Percentiles rank a stretch among this genome's conserved stretches.
These are phyloP conservation scores for Caenorhabditis sp. DNA, from an alignment of 2,888 invertebrate species.

Conservation along the genomic window DNA sequence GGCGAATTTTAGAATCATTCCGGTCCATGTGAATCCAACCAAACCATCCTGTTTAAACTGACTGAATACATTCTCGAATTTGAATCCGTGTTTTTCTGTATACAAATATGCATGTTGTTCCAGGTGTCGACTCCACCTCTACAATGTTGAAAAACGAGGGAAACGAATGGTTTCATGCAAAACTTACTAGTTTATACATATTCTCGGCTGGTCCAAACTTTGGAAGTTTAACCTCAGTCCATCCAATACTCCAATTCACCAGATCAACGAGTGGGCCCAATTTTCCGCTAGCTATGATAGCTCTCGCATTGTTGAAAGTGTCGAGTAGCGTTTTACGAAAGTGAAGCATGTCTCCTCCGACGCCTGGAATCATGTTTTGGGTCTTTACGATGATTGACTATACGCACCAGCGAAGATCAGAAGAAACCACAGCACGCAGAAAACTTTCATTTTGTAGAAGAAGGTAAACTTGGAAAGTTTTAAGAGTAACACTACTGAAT, in stretches of 20 bases:
- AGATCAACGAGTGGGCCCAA: neutral
- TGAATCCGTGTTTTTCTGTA: neutral
- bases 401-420: too few species aligned
- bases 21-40: conserved; percentile 3
- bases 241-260: neutral
- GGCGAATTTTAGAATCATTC: neutral
- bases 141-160: neutral
- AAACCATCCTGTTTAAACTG: neutral
- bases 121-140: neutral
- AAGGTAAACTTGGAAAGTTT: too few species aligned
- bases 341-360: neutral
- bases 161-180: neutral
- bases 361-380: neutral
- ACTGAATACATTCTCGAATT: neutral
- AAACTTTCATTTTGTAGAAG: too few species aligned
- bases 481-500: too few species aligned
- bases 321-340: neutral
- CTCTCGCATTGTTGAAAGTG: neutral
- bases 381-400: too few species aligned
- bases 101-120: neutral
- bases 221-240: neutral
- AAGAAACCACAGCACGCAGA: too few species aligned
- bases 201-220: neutral
- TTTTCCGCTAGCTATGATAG: neutral
- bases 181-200: neutral